Evolutionary conservation across 2,888 invertebrate species (phyloP).

Genomic region (Melanophora roralis): DNA sequence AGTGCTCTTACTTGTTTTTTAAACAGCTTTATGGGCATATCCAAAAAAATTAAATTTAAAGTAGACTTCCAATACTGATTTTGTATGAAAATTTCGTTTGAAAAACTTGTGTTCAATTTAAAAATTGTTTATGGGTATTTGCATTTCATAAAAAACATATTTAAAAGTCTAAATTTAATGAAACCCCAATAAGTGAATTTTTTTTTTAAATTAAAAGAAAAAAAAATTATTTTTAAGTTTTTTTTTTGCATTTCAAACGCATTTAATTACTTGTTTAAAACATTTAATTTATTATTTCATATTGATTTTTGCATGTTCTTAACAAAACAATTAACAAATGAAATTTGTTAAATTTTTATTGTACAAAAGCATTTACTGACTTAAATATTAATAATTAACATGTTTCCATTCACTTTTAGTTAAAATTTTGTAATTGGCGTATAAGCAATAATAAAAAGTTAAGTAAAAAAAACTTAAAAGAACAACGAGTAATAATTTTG

Average conservation of each 20-base stretch:
- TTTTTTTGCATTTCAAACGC: neutral
- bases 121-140: too few species aligned
- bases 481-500: neutral
- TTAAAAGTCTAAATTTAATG: too few species aligned
- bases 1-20: too few species aligned
- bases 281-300: too few species aligned
- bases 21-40: too few species aligned
- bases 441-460: slow-evolving; percentile 6
- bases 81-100: too few species aligned
- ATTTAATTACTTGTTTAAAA: neutral
- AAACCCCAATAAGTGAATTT: too few species aligned
- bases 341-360: slow-evolving; percentile 4
- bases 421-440: neutral
- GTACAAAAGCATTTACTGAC: neutral
- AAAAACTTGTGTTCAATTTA: too few species aligned
- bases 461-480: neutral
- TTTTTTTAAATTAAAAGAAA: neutral
- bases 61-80: too few species aligned
- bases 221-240: neutral
- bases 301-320: neutral
- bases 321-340: neutral
- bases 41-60: too few species aligned
- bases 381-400: slow-evolving; percentile 15
- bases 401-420: slow-evolving; percentile 39
- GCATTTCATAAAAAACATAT: too few species aligned